A percentile compares a stretch with the other conserved stretches of the same genome.
phyloP scores from a whole-genome alignment of 2,888 invertebrate genomes.

The Megastigmus dorsalis region DNA sequence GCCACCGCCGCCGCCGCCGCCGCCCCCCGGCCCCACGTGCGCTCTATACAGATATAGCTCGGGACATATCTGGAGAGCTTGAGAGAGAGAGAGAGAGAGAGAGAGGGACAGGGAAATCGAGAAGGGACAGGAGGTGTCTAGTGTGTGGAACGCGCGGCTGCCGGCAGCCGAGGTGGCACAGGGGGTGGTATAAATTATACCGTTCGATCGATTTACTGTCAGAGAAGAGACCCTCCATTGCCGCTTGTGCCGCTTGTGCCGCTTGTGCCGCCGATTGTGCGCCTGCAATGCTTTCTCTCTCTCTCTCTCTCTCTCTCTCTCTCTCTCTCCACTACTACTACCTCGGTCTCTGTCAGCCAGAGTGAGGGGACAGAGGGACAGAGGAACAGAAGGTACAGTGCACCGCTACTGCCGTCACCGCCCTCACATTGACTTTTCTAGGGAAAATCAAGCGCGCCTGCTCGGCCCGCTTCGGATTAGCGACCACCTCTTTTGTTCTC shows the following conservation, averaged over 20 bases:
- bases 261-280: slow-evolving; percentile 56
- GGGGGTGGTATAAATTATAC: slow-evolving; percentile 75
- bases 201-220: slow-evolving; percentile 75
- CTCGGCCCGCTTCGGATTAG: slow-evolving; percentile 31
- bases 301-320: slow-evolving; percentile 48
- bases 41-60: background rate
- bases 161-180: slow-evolving; percentile 62
- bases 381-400: background rate
- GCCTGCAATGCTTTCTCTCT: slow-evolving; percentile 32
- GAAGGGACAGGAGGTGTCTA: slow-evolving; percentile 54
- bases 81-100: slow-evolving; percentile 27
- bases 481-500: slow-evolving; percentile 7
- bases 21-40: slow-evolving; percentile 1
- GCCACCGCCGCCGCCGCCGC: slow-evolving; percentile 1
- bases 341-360: background rate
- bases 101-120: slow-evolving; percentile 30
- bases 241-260: no score
- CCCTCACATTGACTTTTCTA: slow-evolving; percentile 49
- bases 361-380: background rate
- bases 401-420: background rate
- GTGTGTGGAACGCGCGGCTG: slow-evolving; percentile 55
- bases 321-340: slow-evolving; percentile 7
- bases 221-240: slow-evolving; percentile 66
- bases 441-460: slow-evolving; percentile 54
- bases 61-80: background rate